Percentiles rank a stretch among this genome's conserved stretches.
Evolutionary conservation across 2,797 vertebrate genomes (phyloP).

Genomic region (Takifugu rubripes): DNA sequence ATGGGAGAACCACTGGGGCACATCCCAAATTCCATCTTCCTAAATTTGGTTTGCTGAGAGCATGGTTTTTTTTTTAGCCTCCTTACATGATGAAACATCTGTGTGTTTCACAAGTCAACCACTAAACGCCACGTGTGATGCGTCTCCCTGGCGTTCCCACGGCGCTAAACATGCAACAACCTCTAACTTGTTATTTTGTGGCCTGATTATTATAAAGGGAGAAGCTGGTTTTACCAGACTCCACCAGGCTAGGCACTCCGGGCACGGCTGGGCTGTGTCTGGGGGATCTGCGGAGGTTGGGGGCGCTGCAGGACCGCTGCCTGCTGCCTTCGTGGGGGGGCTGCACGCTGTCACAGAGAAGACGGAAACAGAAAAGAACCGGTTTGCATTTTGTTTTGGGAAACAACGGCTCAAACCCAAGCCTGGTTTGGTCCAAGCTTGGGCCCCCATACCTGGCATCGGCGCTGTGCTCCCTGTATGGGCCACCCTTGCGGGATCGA

Average conservation of each 20-base stretch:
- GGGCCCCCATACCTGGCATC: constrained; percentile 80
- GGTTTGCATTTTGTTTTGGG: neutral
- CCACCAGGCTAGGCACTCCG: constrained; percentile 88
- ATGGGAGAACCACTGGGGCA: no score
- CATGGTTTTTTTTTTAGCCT: constrained; percentile 6
- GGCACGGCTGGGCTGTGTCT: constrained; percentile 86
- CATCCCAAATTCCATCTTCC: no score
- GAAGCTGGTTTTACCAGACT: constrained; percentile 81
- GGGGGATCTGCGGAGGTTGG: constrained; percentile 89
- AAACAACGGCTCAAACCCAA: no score
- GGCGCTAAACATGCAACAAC: no score
- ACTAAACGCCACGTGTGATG: constrained; percentile 14
- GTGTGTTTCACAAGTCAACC: constrained; percentile 15
- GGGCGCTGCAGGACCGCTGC: constrained; percentile 91
- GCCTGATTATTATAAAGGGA: neutral
- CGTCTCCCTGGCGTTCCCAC: constrained; percentile 1
- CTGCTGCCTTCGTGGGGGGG: constrained; percentile 85
- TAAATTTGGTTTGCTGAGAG: constrained; percentile 10
- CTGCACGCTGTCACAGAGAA: constrained; percentile 76
- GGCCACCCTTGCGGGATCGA: constrained; percentile 79
- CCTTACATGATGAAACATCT: constrained; percentile 24
- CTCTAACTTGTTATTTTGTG: no score
- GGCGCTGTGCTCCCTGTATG: constrained; percentile 83
- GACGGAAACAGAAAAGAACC: neutral
- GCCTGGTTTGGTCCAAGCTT: no score